Evolutionary conservation across 2,888 invertebrate genomes (phyloP), one percentile per base, ranked within the genome.

Genomic region (Nysson spinosus): DNA sequence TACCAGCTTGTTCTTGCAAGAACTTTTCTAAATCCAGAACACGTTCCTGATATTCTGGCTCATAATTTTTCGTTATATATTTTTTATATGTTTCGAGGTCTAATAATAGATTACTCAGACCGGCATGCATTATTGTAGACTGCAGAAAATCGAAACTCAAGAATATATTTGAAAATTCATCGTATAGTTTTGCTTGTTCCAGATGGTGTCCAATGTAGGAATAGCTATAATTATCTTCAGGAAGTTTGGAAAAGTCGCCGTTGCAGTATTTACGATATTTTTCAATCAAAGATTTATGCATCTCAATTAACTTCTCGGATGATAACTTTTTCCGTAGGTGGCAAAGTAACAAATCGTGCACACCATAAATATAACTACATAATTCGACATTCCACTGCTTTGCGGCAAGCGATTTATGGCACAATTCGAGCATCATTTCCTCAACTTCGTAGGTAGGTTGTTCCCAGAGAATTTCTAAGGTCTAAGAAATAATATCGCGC

Each of bases 191-290:
- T 1, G 93, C 91, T 70, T 90, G 86, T 57, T 89, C 88, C 57
- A 94, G 88, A 84, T 94, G 94, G 79, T 93, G 91, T 0, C 93
- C 94, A 44, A 94, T 89, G 78, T 92, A 93, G 26, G 90, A 92
- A 7, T 91, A 91, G 75, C 93, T 93, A 78, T 94, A 94, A 42
- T 93, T 92, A 79, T 94, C 94, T 65, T 92, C 89, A 0, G 91
- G 90, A 12, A 94, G 88, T 56, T 91, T 89, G 0, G 91, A 88
- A 19, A 89, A 89, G 72, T 90, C 88, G 4, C 87, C 83, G 0
- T 86, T 79, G 39, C 89, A 90, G 12, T 85, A 85, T 62, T 88
- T 88, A 9, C 88, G 81, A 78, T 93, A 94, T 49, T 89, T 90
- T 11, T 89, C 87, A 3, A 94, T 85, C 22, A 94, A 88, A 17